Base-by-base conservation (phyloP, 2,113 vertebrate species). In the Gallinago media region DNA sequence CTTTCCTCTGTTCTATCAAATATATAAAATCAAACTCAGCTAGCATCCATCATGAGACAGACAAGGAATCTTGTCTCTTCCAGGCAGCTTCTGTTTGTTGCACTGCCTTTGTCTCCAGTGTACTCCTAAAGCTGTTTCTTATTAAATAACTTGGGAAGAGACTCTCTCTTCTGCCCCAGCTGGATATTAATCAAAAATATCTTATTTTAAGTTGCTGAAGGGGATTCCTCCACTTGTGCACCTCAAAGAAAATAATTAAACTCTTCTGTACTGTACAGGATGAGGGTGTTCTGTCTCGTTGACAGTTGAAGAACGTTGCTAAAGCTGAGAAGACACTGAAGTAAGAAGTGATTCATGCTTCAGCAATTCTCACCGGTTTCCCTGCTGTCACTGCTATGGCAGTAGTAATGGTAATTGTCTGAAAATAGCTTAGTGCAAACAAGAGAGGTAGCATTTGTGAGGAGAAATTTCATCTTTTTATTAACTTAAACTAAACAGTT, bases 281-380 rank as follows among this genome's bases (percentile, higher is more conserved):
- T 11, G 17, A 12, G 8, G 29, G 13, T 71, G 42, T 21, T 6
- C 13, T 78, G 27, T 21, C 55, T 83, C 59, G 59, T 38, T 38
- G 38, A 38, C 38, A 38, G 47, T 27, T 27, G 9, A 67, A n/a
- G n/a, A 80, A 25, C 61, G 15, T 18, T 84, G 17, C 31, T 77
- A 42, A 76, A 77, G 27, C 27, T 59, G 32, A 26, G 40, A 15
- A 27, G 50, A 84, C 55, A 7, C 8, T 58, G 55, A 52, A 38
- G 27, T 49, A 34, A 15, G 10, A 44, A 27, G 56, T n/a, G 32
- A 63, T 62, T 87, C 0, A 0, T 42, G 40, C 82, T 17, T 52
- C 66, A 92, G 47, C 42, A 85, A 27, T 18, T 85, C 40, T 47
- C n/a, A 31, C 16, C 61, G 49, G 12, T 75, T 8, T 92, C 25